Evolutionary conservation across 1,140 invertebrate genomes (phyloP).

Genomic region (Drosophila suzukii): DNA sequence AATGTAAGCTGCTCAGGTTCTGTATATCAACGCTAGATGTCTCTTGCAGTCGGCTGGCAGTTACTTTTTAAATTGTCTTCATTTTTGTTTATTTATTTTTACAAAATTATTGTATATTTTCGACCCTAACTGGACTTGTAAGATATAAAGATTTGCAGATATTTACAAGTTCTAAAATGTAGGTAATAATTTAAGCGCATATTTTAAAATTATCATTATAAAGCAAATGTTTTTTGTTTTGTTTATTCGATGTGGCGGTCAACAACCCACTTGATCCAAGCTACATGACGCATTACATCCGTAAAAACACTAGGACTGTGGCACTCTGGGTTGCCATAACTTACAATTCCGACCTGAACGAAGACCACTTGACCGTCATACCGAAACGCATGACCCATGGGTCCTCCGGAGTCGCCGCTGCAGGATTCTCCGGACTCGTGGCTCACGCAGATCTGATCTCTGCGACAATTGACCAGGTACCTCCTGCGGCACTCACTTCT

Average conservation of each 20-base stretch:
- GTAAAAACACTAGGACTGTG: slow-evolving; percentile 31
- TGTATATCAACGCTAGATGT: too few species aligned
- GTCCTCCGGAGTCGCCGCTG: slow-evolving; percentile 27
- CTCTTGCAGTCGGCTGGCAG: too few species aligned
- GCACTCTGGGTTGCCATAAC: slow-evolving; percentile 28
- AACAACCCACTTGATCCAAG: slow-evolving; percentile 8
- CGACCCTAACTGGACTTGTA: too few species aligned
- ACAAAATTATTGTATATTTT: too few species aligned
- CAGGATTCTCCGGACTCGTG: slow-evolving; percentile 3
- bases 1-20: too few species aligned
- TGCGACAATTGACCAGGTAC: slow-evolving; percentile 1
- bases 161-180: too few species aligned
- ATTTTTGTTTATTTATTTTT: too few species aligned
- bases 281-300: slow-evolving; percentile 1
- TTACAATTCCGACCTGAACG: slow-evolving; percentile 15
- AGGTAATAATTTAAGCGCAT: too few species aligned
- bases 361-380: background rate
- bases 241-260: background rate
- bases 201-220: too few species aligned
- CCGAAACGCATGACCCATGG: slow-evolving; percentile 4
- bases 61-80: too few species aligned
- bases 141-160: too few species aligned
- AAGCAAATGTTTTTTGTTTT: too few species aligned
- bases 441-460: slow-evolving; percentile 17
- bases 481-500: background rate